Base-by-base conservation (phyloP, 2,797 vertebrate genomes). In the Betta splendens region DNA sequence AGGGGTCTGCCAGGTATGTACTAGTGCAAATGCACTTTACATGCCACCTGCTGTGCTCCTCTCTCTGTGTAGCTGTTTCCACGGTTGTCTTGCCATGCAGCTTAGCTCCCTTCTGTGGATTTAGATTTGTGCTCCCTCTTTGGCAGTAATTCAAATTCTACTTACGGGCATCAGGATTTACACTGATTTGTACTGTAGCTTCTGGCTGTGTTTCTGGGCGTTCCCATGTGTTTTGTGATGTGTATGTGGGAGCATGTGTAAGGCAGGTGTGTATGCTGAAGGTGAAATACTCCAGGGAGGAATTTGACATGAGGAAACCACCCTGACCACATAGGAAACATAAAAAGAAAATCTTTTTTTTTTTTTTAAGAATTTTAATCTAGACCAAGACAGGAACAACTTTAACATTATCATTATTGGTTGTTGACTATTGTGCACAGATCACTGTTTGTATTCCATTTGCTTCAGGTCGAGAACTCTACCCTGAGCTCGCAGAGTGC, bases 381-480 rank as follows among this genome's bases (percentile, higher is more conserved):
- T n/a, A n/a, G n/a, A n/a, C n/a, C n/a, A n/a, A n/a, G n/a, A n/a
- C n/a, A n/a, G n/a, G n/a, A n/a, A n/a, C n/a, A n/a, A n/a, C n/a
- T n/a, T n/a, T 13, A 48, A 62, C 20, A 10, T 22, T 9, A 16
- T 12, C 20, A 9, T 28, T 8, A 2, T 7, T 28, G n/a, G n/a
- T n/a, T n/a, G n/a, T n/a, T n/a, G n/a, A n/a, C n/a, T n/a, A n/a
- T 31, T 17, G 7, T 20, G 3, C n/a, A 33, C 12, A 5, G n/a
- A n/a, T n/a, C n/a, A n/a, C n/a, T 17, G 5, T 1, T 46, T 45
- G 48, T 32, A 16, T 20, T 11, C 4, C 5, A 16, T 31, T 20
- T 28, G 12, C 9, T 70, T 10, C 68, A 99, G 97, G 97, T 99
- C 66, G 97, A 99, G 83, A 97, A 95, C 79, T 98, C 97, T 12